Percentiles rank a stretch among this genome's conserved stretches.
Conservation (phyloP, 2,888 invertebrate genomes). For the Drosophila histrio region DNA sequence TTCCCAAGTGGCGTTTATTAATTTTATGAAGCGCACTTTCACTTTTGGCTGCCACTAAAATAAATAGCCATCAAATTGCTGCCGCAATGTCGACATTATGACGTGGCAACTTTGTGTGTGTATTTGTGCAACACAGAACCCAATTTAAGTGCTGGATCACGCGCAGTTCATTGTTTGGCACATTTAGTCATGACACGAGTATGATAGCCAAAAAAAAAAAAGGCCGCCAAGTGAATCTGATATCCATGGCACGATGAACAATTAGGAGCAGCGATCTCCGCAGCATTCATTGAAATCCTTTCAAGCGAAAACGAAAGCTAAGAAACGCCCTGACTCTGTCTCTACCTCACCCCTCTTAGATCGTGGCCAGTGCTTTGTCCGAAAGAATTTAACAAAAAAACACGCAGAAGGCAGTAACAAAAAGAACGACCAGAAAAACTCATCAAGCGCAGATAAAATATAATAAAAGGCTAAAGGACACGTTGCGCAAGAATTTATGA, state of each 20-base stretch:
- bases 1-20: constrained; percentile 74
- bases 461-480: constrained; percentile 79
- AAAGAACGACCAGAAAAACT: constrained; percentile 31
- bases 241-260: constrained; percentile 71
- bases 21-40: constrained; percentile 74
- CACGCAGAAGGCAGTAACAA: constrained; percentile 23
- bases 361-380: too few species aligned
- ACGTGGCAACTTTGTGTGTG: constrained; percentile 45
- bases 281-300: constrained; percentile 38
- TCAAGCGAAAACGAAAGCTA: constrained; percentile 75
- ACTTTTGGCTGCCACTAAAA: constrained; percentile 57
- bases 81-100: constrained; percentile 51
- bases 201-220: constrained; percentile 37
- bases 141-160: constrained; percentile 63
- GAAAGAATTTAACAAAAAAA: constrained; percentile 48
- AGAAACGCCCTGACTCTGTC: constrained; percentile 28
- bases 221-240: constrained; percentile 52
- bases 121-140: constrained; percentile 29
- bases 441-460: constrained; percentile 62
- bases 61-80: constrained; percentile 46
- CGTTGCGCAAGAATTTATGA: constrained; percentile 74
- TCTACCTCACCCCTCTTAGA: constrained; percentile 23
- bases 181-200: constrained; percentile 29
- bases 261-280: constrained; percentile 50
- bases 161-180: constrained; percentile 42